A percentile compares a stretch with the other conserved stretches of the same genome.
Conservation (phyloP, 1,140 invertebrate genomes). For the Eurosta solidaginis region DNA sequence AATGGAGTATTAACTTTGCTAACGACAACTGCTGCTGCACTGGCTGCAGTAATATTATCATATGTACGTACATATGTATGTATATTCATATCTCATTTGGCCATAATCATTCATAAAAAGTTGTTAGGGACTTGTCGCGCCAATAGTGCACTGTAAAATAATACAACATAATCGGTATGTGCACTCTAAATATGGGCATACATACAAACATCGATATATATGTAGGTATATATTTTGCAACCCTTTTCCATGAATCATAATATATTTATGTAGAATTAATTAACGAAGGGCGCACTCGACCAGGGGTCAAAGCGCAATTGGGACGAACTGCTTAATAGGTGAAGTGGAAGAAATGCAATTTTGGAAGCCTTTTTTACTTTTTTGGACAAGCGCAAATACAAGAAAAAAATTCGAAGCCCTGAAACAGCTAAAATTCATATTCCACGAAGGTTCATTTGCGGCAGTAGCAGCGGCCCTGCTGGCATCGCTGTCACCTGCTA, state of each 20-base stretch:
- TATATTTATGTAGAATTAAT: slow-evolving; percentile 16
- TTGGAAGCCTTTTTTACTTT: not conserved
- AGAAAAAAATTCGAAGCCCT: no score
- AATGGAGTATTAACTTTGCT: not conserved
- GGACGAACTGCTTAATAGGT: slow-evolving; percentile 3
- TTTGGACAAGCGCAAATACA: not conserved
- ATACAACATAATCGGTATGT: no score
- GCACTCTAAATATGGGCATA: no score
- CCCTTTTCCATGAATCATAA: slow-evolving; percentile 15
- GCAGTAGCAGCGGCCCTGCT: not conserved
- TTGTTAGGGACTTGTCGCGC: not conserved
- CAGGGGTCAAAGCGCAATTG: slow-evolving; percentile 3
- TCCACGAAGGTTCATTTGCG: not conserved
- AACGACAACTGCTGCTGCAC: not conserved
- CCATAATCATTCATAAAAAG: not conserved
- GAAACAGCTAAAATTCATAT: not conserved
- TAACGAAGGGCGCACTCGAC: not conserved
- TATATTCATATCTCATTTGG: no score
- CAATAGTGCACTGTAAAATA: not conserved
- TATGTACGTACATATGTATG: no score
- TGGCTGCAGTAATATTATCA: not conserved
- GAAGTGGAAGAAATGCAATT: slow-evolving; percentile 18
- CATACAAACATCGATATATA: no score
- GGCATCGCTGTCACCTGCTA: not conserved
- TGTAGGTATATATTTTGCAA: not conserved